Conservation (phyloP, 30 jellyfish, hydroid and myxozoan genomes). For the Cassiopea andromeda region DNA sequence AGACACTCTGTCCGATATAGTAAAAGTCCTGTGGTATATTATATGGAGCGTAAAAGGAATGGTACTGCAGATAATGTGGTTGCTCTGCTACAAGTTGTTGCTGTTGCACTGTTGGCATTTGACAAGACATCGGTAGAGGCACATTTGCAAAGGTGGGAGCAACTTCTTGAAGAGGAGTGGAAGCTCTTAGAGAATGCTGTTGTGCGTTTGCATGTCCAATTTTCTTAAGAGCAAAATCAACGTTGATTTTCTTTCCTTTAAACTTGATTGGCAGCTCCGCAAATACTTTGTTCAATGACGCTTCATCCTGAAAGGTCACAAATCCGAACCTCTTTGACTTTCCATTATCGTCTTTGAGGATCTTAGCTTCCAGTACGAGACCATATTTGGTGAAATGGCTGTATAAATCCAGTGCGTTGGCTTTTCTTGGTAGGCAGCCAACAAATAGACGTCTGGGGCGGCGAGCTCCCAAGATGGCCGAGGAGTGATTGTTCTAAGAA, state of each 20-base stretch:
- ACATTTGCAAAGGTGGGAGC: not conserved
- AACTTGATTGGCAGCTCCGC: conserved; percentile 36
- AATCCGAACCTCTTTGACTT: conserved; percentile 54
- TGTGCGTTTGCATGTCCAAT: too few relatives aligned
- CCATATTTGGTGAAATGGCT: conserved; percentile 36
- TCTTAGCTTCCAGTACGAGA: conserved; percentile 45
- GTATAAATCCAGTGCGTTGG: conserved; percentile 54
- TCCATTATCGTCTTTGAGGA: conserved; percentile 47
- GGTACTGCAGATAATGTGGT: not conserved
- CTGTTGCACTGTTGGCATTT: not conserved
- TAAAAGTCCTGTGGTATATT: not conserved
- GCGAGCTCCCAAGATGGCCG: conserved; percentile 72
- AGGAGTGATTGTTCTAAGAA: conserved; percentile 71
- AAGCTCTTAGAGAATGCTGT: too few relatives aligned
- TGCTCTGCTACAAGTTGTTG: not conserved
- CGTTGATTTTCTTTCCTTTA: conserved; percentile 54
- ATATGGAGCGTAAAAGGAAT: not conserved
- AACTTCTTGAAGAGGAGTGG: too few relatives aligned
- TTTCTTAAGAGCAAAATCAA: conserved; percentile 57
- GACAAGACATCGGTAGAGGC: not conserved
- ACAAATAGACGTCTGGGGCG: conserved; percentile 69
- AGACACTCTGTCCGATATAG: not conserved
- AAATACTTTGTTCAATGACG: conserved; percentile 37
- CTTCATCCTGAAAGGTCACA: conserved; percentile 40
- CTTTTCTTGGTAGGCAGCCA: conserved; percentile 80